These are phyloP conservation scores for Tinea semifulvella DNA, from an alignment of 2,888 invertebrate genomes.

Conservation along the genomic window DNA sequence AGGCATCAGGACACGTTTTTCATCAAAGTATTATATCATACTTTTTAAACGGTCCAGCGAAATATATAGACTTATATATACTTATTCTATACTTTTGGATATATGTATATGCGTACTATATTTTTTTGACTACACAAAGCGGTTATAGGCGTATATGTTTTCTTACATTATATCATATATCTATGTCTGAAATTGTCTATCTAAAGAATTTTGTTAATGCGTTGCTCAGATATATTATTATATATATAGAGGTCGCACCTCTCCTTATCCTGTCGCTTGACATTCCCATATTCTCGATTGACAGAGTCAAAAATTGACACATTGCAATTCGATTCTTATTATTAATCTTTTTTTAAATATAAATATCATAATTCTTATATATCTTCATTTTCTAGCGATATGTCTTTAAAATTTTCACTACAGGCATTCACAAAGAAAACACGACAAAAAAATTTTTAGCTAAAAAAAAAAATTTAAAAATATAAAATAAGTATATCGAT, in stretches of 20 bases:
- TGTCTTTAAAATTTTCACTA: constrained; percentile 54
- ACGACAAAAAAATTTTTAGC: constrained; percentile 36
- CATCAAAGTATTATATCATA: background rate
- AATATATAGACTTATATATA: constrained; percentile 7
- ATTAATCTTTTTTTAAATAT: constrained; percentile 16
- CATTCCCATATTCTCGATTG: constrained; percentile 7
- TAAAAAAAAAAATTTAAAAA: constrained; percentile 18
- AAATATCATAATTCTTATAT: constrained; percentile 22
- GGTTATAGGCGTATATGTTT: constrained; percentile 43
- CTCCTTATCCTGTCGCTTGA: constrained; percentile 18
- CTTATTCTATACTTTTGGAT: constrained; percentile 27
- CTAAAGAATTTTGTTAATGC: constrained; percentile 40
- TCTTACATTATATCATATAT: constrained; percentile 23
- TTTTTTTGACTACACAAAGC: constrained; percentile 32
- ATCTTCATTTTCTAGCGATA: constrained; percentile 55
- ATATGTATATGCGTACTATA: constrained; percentile 33
- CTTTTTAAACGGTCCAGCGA: background rate
- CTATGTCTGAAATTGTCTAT: constrained; percentile 52
- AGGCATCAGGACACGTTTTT: constrained; percentile 4
- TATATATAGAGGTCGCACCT: constrained; percentile 38
- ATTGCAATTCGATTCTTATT: constrained; percentile 19
- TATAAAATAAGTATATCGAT: constrained; percentile 26
- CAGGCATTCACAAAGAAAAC: constrained; percentile 45
- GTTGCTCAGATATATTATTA: constrained; percentile 33
- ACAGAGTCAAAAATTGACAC: constrained; percentile 20